Evolutionary conservation across 2,113 vertebrate genomes (phyloP), one percentile per base, ranked within the genome.

Genomic region (Sula dactylatra): DNA sequence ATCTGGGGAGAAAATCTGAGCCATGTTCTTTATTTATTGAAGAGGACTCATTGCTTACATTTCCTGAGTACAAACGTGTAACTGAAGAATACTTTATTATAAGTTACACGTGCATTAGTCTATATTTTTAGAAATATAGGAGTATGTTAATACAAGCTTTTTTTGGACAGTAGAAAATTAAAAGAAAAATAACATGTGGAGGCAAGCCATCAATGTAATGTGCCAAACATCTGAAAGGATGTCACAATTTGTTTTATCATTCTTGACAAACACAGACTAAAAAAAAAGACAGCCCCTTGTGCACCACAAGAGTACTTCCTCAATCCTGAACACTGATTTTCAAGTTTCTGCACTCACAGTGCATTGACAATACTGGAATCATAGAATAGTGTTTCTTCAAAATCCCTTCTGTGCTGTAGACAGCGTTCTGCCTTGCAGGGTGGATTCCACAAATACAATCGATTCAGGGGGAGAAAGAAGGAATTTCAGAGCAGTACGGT

Each of bases 201-300:
- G 11, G 54, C 36, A 62, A 85, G 72, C 67, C 47, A 67, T 79
- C 42, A 11, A 1, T 61, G 36, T 55, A 71, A 78, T 22, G 38
- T 76, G 93, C 76, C 78, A 82, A 73, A 77, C 88, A 78, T 90
- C 82, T 86, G 83, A 95, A 88, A 79, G 45, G 47, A 83, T 92
- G 69, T 86, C 69, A 92, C 56, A 59, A 69, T 88, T 86, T 4
- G 8, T 81, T 90, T 90, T 59, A 71, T 72, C 44, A 34, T 79
- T 89, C 86, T 82, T 79, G 65, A 79, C 66, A 87, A 91, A 85
- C 25, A 44, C 17, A 49, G 36, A 49, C 62, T 18, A 47, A 31
- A 59, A 52, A 71, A n/a, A 42, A 29, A 56, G 12, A 29, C 45
- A 45, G 54, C n/a, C 42, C 25, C 22, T 56, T 70, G 47, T 58